A percentile compares a stretch with the other conserved stretches of the same genome.
Evolutionary conservation across 35 echinoderm and acorn worm genomes (phyloP).

Genomic region (Patiria miniata): DNA sequence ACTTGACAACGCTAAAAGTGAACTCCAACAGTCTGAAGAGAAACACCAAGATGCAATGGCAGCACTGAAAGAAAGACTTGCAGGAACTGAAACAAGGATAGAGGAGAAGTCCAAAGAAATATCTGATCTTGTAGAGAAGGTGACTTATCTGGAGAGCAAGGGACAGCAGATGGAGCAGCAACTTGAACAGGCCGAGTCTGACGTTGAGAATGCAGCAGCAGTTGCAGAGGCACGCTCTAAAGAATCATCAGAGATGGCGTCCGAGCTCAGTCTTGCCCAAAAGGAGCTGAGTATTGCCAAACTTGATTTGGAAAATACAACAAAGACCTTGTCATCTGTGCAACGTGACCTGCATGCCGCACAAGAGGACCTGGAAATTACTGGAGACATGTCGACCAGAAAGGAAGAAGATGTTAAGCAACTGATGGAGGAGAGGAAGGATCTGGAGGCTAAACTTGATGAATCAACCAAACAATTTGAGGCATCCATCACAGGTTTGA

Average conservation of each 20-base stretch:
- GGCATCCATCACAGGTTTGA: conserved; percentile 27
- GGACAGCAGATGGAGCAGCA: conserved; percentile 14
- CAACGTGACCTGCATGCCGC: conserved; percentile 46
- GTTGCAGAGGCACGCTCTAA: conserved; percentile 1
- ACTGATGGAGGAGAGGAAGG: background rate
- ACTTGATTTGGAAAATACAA: background rate
- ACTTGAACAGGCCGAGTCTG: conserved; percentile 30
- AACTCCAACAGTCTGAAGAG: conserved; percentile 1
- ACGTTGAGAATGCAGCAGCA: conserved; percentile 31
- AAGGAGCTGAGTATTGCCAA: background rate
- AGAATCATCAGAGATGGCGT: conserved; percentile 7
- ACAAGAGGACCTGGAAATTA: conserved; percentile 40
- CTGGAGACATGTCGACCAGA: conserved; percentile 5
- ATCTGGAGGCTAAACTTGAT: conserved; percentile 34
- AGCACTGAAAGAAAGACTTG: conserved; percentile 34
- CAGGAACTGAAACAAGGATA: conserved; percentile 8
- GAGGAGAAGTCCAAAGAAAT: conserved; percentile 36
- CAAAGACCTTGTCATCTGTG: conserved; percentile 42
- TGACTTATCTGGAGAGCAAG: background rate
- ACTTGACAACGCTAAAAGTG: conserved; percentile 25
- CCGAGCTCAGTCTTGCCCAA: conserved; percentile 7
- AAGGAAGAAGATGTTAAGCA: conserved; percentile 48
- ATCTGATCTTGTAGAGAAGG: background rate
- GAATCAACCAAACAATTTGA: background rate
- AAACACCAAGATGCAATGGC: conserved; percentile 34